Percentiles rank a stretch among this genome's conserved stretches.
Evolutionary conservation across 2,113 vertebrate species (phyloP).

Genomic region (Chionomys nivalis): DNA sequence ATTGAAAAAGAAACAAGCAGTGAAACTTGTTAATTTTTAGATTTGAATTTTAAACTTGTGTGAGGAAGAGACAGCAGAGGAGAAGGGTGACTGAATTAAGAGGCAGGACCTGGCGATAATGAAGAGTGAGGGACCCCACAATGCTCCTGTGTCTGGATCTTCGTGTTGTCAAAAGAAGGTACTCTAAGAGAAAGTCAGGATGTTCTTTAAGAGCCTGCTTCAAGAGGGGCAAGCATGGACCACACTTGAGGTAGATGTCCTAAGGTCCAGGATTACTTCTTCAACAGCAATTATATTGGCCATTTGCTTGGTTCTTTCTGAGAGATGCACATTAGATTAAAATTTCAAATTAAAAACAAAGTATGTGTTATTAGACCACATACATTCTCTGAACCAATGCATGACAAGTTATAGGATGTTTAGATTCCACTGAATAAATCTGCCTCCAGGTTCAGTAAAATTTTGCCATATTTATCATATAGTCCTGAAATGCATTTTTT

Average conservation of each 20-base stretch:
- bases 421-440: slow-evolving; percentile 24
- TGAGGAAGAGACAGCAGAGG: background rate
- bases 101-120: background rate
- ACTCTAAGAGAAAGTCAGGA: background rate
- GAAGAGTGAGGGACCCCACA: background rate
- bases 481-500: background rate
- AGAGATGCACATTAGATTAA: background rate
- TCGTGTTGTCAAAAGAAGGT: background rate
- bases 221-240: background rate
- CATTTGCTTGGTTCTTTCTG: background rate
- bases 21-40: background rate
- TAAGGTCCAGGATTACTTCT: background rate
- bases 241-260: background rate
- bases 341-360: background rate
- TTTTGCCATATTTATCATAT: slow-evolving; percentile 32
- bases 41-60: background rate
- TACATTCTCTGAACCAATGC: background rate
- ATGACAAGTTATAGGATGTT: slow-evolving; percentile 5
- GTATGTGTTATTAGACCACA: background rate
- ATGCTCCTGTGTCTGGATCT: background rate
- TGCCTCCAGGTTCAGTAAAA: slow-evolving; percentile 7
- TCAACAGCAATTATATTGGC: background rate
- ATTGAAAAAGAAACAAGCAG: background rate
- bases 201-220: background rate
- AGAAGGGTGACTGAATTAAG: background rate